Evolutionary conservation across 2,888 invertebrate genomes (phyloP).

Genomic region (Polyploca ridens): DNA sequence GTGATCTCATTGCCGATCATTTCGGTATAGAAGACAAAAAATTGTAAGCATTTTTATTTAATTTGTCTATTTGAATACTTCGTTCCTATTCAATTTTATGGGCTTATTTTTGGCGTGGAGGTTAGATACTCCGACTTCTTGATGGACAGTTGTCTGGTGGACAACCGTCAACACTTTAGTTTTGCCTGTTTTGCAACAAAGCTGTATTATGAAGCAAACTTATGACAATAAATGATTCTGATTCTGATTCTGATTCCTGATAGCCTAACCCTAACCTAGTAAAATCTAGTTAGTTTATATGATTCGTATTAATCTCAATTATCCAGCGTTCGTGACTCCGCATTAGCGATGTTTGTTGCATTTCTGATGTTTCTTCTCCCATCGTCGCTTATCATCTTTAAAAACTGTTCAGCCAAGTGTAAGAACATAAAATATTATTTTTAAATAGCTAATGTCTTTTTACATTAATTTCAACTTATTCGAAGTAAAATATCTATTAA

Average conservation of each 20-base stretch:
- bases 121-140: no score
- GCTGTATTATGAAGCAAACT: no score
- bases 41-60: conserved; percentile 44
- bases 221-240: no score
- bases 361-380: conserved; percentile 63
- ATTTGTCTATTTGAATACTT: no score
- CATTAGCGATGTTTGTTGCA: conserved; percentile 52
- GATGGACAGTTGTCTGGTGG: no score
- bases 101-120: no score
- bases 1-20: conserved; percentile 45
- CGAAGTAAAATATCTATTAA: neutral
- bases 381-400: conserved; percentile 48
- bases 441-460: neutral
- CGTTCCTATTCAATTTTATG: no score
- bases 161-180: no score
- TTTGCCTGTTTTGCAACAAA: no score
- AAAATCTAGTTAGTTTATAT: neutral
- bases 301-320: conserved; percentile 14
- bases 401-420: conserved; percentile 56
- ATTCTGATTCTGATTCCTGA: no score
- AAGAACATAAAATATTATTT: conserved; percentile 15
- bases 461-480: neutral
- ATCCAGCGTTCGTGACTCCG: conserved; percentile 64
- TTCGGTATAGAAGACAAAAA: conserved; percentile 39
- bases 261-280: no score